A percentile compares a stretch with the other conserved stretches of the same genome.
Conservation (phyloP, 2,113 vertebrate species). For the Calidris pygmaea region DNA sequence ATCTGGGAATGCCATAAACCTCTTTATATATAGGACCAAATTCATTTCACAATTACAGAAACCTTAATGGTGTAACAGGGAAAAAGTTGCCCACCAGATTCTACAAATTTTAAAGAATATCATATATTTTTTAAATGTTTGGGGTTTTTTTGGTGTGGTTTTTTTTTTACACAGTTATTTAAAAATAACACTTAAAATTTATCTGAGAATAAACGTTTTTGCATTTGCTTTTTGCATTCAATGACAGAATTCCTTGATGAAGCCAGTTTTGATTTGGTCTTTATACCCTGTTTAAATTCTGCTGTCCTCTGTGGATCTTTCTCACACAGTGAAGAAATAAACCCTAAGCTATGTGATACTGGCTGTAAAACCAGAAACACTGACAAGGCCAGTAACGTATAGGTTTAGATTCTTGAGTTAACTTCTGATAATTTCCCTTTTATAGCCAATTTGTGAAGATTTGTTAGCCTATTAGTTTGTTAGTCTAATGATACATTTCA, state of each 20-base stretch:
- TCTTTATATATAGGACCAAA: not conserved
- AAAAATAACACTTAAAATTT: not conserved
- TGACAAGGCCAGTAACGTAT: not conserved
- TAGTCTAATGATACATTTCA: not conserved
- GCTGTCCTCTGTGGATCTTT: not conserved
- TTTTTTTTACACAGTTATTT: not conserved
- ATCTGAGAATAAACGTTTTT: not conserved
- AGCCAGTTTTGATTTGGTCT: not conserved
- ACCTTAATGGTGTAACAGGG: not conserved
- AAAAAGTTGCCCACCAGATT: not conserved
- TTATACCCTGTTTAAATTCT: not conserved
- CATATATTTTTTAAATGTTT: not conserved
- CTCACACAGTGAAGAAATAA: not conserved
- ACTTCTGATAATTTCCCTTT: not conserved
- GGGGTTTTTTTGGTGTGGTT: too few relatives aligned
- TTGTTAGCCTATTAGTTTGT: not conserved
- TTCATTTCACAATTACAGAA: not conserved
- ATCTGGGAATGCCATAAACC: not conserved
- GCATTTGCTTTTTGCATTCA: not conserved
- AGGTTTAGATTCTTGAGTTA: not conserved
- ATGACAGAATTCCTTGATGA: not conserved
- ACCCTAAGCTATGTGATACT: not conserved
- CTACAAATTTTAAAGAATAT: not conserved
- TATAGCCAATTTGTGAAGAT: not conserved
- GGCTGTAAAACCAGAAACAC: not conserved